phyloP scores from a whole-genome alignment of 2,113 vertebrate genomes.

The Ameiurus melas region DNA sequence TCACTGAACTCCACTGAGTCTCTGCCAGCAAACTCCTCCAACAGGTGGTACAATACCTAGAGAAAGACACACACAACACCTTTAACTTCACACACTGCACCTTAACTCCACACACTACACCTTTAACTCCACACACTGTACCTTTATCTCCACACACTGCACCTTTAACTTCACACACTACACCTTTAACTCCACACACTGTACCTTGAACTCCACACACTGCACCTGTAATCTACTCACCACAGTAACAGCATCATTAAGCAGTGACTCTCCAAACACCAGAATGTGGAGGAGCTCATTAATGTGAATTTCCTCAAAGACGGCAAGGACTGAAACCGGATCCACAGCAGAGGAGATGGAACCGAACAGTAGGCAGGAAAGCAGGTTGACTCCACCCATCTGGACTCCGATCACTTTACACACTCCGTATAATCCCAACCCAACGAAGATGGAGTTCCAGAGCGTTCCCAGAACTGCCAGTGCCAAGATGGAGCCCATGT shows the following conservation, averaged over 20 bases:
- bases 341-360: constrained; percentile 95
- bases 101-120: not conserved
- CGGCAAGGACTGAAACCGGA: constrained; percentile 91
- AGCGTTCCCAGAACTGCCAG: constrained; percentile 93
- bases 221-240: constrained; percentile 41
- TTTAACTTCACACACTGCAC: not conserved
- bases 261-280: constrained; percentile 94
- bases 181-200: not conserved
- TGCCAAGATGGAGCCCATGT: constrained; percentile 92
- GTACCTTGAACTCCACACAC: not conserved
- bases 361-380: constrained; percentile 90
- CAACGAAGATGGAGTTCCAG: constrained; percentile 92
- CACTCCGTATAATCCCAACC: constrained; percentile 81
- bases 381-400: constrained; percentile 76
- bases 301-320: constrained; percentile 97
- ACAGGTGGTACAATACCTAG: constrained; percentile 94
- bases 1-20: constrained; percentile 77
- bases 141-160: not conserved
- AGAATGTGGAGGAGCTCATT: constrained; percentile 94
- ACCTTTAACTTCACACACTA: not conserved
- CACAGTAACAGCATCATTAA: constrained; percentile 95
- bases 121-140: not conserved
- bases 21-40: constrained; percentile 84
- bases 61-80: not conserved
- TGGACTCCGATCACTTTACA: constrained; percentile 74